phyloP scores from a whole-genome alignment of 2,797 vertebrate genomes.

The Gallirallus australis region DNA sequence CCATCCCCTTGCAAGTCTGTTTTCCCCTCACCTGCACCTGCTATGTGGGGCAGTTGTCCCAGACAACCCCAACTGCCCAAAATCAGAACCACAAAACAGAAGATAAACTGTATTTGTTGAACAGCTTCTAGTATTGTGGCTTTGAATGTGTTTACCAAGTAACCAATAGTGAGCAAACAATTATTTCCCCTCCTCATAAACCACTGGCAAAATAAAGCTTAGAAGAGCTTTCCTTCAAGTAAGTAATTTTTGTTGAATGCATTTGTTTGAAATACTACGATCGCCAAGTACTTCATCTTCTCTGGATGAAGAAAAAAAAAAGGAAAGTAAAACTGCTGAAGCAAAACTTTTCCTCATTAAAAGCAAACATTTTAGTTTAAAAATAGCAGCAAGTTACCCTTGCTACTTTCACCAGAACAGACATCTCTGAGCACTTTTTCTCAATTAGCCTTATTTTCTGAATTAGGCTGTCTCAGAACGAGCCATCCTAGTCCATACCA shows the following conservation, averaged over 20 bases:
- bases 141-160: not conserved
- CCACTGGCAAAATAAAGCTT: not conserved
- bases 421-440: not conserved
- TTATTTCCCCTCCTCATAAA: not conserved
- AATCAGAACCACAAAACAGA: not conserved
- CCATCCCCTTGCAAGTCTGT: not conserved
- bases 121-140: not conserved
- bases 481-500: not conserved
- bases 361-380: not conserved
- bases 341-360: not conserved
- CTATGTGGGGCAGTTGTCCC: not conserved
- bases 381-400: not conserved
- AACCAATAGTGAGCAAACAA: not conserved
- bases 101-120: not conserved
- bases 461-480: not conserved
- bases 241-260: not conserved
- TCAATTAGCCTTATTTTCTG: not conserved
- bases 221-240: not conserved
- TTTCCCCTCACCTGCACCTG: accelerated
- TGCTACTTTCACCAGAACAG: not conserved
- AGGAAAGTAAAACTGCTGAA: not conserved
- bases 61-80: not conserved
- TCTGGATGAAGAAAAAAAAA: not conserved
- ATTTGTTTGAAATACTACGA: not conserved
- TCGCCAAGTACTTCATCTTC: not conserved